Conservation (phyloP, 2,888 invertebrate genomes). For the Protophormia terraenovae region DNA sequence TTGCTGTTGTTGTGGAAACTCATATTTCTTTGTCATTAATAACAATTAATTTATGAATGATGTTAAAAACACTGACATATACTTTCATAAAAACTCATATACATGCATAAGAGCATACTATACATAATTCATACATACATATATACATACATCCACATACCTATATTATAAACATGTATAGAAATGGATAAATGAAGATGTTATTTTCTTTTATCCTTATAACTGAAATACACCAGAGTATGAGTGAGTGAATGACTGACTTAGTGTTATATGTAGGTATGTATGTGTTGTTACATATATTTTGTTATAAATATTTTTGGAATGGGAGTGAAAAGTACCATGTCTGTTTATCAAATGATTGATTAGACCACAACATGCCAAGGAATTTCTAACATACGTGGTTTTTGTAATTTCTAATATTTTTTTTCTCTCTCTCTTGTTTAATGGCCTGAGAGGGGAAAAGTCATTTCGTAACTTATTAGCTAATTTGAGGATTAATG, state of each 20-base stretch:
- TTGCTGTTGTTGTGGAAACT: conserved; percentile 38
- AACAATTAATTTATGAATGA: conserved; percentile 68
- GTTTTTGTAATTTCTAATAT: neutral
- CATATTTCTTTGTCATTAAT: conserved; percentile 67
- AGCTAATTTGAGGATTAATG: neutral
- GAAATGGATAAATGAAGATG: conserved; percentile 53
- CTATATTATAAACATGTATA: conserved; percentile 6
- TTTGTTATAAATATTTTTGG: neutral
- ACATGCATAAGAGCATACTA: neutral
- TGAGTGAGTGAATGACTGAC: neutral
- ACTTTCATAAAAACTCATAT: neutral
- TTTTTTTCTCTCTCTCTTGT: neutral
- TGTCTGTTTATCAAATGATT: conserved; percentile 63
- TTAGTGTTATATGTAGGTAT: neutral
- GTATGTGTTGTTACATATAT: conserved; percentile 7
- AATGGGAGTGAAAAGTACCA: conserved; percentile 26
- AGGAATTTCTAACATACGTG: neutral
- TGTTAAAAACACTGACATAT: conserved; percentile 38
- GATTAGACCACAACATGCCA: conserved; percentile 66
- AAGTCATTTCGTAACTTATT: neutral
- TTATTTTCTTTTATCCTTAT: conserved; percentile 16
- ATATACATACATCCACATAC: neutral
- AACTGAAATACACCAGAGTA: neutral
- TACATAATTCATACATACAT: neutral
- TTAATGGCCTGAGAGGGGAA: neutral